Conservation (phyloP, 1,140 invertebrate species). For the Oedothorax gibbosus region DNA sequence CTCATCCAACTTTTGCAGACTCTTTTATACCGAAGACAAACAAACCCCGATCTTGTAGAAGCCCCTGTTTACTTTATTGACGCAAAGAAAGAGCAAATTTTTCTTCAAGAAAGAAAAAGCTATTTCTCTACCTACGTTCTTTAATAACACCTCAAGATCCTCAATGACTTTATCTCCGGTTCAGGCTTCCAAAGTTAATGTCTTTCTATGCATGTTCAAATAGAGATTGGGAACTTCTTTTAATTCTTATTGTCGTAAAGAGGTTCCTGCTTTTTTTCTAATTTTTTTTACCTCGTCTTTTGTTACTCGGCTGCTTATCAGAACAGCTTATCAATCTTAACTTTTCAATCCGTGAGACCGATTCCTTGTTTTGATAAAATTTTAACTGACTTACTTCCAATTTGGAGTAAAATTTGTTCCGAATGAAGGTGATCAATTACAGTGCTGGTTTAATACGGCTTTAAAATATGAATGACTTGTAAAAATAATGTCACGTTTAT, state of each 20-base stretch:
- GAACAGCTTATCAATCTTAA: slow-evolving; percentile 23
- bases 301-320: slow-evolving; percentile 3
- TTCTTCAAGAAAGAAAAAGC: background rate
- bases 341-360: slow-evolving; percentile 16
- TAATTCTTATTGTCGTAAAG: slow-evolving; percentile 18
- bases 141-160: background rate
- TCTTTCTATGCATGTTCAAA: slow-evolving; percentile 12
- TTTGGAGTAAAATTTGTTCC: too few relatives aligned
- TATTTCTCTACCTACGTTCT: slow-evolving; percentile 6
- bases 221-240: slow-evolving; percentile 24
- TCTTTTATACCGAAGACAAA: too few relatives aligned
- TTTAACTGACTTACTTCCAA: too few relatives aligned
- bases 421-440: too few relatives aligned
- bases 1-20: too few relatives aligned
- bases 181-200: background rate
- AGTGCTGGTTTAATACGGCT: too few relatives aligned
- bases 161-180: background rate
- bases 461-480: too few relatives aligned
- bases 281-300: background rate
- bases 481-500: too few relatives aligned
- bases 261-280: background rate
- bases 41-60: too few relatives aligned
- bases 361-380: too few relatives aligned
- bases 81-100: too few relatives aligned
- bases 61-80: too few relatives aligned